Evolutionary conservation across 2,888 invertebrate species (phyloP).

Genomic region (Protophormia terraenovae): DNA sequence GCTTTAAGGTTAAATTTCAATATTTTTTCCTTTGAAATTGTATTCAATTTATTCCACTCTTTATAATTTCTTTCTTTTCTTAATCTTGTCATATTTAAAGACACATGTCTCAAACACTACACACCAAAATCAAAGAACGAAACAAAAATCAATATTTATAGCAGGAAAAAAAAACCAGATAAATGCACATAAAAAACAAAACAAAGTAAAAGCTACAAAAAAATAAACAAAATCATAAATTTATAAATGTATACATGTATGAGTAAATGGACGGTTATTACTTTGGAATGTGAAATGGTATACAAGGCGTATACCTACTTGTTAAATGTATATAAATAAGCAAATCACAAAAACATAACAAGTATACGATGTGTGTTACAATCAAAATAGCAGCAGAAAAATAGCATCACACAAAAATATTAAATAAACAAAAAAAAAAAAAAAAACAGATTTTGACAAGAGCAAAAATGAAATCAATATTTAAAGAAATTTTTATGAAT

Average conservation of each 20-base stretch:
- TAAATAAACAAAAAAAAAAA: not conserved
- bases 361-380: constrained; percentile 16
- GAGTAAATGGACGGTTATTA: not conserved
- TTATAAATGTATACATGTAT: not conserved
- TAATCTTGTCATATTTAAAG: not conserved
- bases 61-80: not conserved
- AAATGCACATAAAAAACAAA: not conserved
- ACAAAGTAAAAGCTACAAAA: no score
- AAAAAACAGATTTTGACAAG: not conserved
- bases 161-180: not conserved
- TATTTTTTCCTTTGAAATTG: not conserved
- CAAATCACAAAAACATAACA: not conserved
- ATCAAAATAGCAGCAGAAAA: not conserved
- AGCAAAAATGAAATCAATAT: not conserved
- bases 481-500: no score
- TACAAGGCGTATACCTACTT: constrained; percentile 43
- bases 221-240: constrained; percentile 24
- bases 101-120: not conserved
- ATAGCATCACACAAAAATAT: not conserved
- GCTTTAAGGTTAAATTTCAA: no score
- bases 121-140: not conserved
- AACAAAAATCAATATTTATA: not conserved
- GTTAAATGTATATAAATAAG: not conserved
- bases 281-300: no score
- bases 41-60: not conserved